Evolutionary conservation across 92 coral and sea anemone genomes (phyloP).

Genomic region (Zoanthus gigantus): DNA sequence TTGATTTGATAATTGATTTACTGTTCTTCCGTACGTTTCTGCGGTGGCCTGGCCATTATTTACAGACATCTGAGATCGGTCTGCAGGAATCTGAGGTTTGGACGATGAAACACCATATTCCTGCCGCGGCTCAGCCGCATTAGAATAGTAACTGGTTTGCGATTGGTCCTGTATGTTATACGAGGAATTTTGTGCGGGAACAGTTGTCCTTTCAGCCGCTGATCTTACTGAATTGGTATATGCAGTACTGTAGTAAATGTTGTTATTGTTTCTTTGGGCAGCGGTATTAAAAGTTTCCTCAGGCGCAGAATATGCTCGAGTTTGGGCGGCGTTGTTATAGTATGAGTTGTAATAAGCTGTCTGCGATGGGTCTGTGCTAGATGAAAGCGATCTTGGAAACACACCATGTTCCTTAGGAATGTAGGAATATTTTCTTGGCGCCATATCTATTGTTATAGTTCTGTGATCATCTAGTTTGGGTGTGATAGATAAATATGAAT

Average conservation of each 20-base stretch:
- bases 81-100: neutral
- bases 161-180: conserved; percentile 24
- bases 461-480: conserved; percentile 57
- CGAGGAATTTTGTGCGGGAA: neutral
- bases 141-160: conserved; percentile 11
- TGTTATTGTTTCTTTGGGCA: conserved; percentile 38
- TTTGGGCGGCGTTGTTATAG: conserved; percentile 31
- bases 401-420: conserved; percentile 58
- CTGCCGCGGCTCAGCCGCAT: neutral
- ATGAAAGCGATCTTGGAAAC: conserved; percentile 17
- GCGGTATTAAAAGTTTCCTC: conserved; percentile 39
- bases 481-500: neutral
- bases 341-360: conserved; percentile 30
- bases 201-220: neutral
- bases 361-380: conserved; percentile 25
- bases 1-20: neutral
- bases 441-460: conserved; percentile 74
- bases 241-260: conserved; percentile 24
- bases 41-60: neutral
- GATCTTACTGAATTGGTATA: conserved; percentile 12
- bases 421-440: conserved; percentile 65
- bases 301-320: conserved; percentile 42
- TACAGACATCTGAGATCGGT: neutral
- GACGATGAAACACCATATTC: neutral
- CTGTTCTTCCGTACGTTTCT: conserved; percentile 5